Base-by-base conservation (phyloP, 2,888 invertebrate species). In the Alentia gelatinosa region DNA sequence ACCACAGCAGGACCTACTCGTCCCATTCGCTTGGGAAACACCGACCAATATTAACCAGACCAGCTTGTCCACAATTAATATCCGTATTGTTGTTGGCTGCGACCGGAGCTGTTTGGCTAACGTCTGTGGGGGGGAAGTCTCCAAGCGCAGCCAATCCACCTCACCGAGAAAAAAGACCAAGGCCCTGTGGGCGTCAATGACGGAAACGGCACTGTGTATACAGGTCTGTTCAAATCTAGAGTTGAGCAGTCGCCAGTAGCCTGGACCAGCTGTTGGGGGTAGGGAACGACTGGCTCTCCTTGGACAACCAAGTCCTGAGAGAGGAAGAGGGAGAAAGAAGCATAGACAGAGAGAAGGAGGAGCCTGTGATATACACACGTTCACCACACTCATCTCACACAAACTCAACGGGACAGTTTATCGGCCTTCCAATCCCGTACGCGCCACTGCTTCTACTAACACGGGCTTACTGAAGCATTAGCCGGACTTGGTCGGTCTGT, bases 51-150 rank as follows among this genome's bases (percentile, higher is more conserved):
- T 68, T 30, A 63, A n/a, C n/a, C 26, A n/a, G n/a, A 30, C 30
- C 68, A 30, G 68, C 26, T 26, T 26, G 23, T 12, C 30, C 68
- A 68, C 68, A 68, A 4, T 68, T 68, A 68, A 68, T 68, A 68
- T 68, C 68, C 68, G 68, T 68, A 68, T 12, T 68, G 68, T 68
- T 68, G 68, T 68, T 68, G 68, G 68, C 68, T 9, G 68, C 68
- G 12, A 3, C 1, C 1, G n/a, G 26, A 1, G 12, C 3, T 68
- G 30, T 15, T 68, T 4, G 68, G 68, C 68, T 30, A 12, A 68
- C 5, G 68, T 30, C 30, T 12, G 30, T 30, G n/a, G n/a, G 23
- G 68, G 12, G 30, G 30, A 30, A 26, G 68, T 68, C 12, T 26
- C 33, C 30, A 68, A 68, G 33, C 33, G 3, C 68, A 26, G 5